Base-by-base conservation (phyloP, 1,140 invertebrate genomes). In the Xylocopa sonorina region DNA sequence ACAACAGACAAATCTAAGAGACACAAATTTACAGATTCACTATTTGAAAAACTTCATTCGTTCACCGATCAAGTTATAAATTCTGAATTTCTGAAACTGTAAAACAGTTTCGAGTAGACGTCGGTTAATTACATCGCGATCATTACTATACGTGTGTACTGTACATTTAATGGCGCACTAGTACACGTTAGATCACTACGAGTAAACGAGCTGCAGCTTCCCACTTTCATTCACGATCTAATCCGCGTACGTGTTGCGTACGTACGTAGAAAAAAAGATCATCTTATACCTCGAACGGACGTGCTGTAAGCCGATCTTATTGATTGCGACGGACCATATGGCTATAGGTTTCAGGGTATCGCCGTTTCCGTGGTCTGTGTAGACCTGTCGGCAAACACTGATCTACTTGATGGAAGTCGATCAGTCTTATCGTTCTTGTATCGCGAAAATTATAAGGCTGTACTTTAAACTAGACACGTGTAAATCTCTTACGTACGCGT, bases 291-390 rank as follows among this genome's bases (percentile, higher is more conserved):
- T 53, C 46, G 48, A 38, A 69, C 50, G 38, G 81, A 74, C 72
- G 38, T 46, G 66, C 53, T 73, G 86, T 82, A 87, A 87, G 38
- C 24, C 77, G 82, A 87, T 83, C 85, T 78, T 82, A 64, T 83
- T 78, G 73, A 83, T 85, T 79, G 66, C 80, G 46, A 80, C 62
- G 80, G 74, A 55, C 48, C 62, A 43, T 76, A 71, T 29, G 69
- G 79, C 64, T 80, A 82, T 86, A 80, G 57, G 63, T 86, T 86
- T 86, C 84, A 86, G 38, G 69, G 67, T 86, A 83, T 86, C 84
- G 72, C 48, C 46, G 21, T 86, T 83, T 78, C 85, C 86, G 77
- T 68, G 84, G 80, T 86, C 64, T 68, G 66, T 74, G 67, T 55
- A 58, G 46, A 68, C 72, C 34, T 38, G 50, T 55, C 38, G 41